Conservation (phyloP, 1,140 invertebrate species). For the Sesamia nonagrioides region DNA sequence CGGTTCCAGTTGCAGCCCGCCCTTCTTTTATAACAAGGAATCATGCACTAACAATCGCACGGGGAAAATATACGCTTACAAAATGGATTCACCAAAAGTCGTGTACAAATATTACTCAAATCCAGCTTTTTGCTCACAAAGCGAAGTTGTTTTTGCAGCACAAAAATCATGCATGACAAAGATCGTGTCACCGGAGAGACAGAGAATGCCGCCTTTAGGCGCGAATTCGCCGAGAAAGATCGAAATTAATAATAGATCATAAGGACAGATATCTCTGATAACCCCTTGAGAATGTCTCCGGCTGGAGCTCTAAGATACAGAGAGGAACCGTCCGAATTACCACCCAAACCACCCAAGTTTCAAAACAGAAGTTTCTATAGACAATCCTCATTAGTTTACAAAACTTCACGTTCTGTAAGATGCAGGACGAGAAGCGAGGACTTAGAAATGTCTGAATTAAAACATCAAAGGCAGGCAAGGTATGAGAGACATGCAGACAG, state of each 20-base stretch:
- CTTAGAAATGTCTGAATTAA: conserved; percentile 82
- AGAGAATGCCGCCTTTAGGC: conserved; percentile 78
- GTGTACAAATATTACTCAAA: conserved; percentile 91
- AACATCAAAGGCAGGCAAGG: conserved; percentile 63
- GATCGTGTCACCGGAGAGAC: conserved; percentile 68
- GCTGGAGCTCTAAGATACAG: conserved; percentile 59
- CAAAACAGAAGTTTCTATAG: conserved; percentile 73
- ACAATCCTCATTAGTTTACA: conserved; percentile 77
- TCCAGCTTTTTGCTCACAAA: conserved; percentile 92
- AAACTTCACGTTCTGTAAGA: conserved; percentile 69
- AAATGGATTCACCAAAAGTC: conserved; percentile 86
- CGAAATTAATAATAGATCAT: conserved; percentile 74
- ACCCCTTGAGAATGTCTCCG: conserved; percentile 79
- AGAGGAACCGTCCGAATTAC: conserved; percentile 80
- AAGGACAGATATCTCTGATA: conserved; percentile 86
- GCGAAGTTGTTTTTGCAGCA: conserved; percentile 89
- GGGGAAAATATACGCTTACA: conserved; percentile 71
- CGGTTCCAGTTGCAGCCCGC: conserved; percentile 70
- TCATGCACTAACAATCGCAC: conserved; percentile 60
- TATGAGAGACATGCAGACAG: conserved; percentile 71
- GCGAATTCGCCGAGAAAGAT: conserved; percentile 77
- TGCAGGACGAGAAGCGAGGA: conserved; percentile 80
- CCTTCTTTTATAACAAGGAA: conserved; percentile 64
- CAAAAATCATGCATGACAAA: conserved; percentile 81
- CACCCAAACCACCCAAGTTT: conserved; percentile 79